These are phyloP conservation scores for Hipparchia semele DNA, from an alignment of 2,888 invertebrate genomes.

Conservation along the genomic window DNA sequence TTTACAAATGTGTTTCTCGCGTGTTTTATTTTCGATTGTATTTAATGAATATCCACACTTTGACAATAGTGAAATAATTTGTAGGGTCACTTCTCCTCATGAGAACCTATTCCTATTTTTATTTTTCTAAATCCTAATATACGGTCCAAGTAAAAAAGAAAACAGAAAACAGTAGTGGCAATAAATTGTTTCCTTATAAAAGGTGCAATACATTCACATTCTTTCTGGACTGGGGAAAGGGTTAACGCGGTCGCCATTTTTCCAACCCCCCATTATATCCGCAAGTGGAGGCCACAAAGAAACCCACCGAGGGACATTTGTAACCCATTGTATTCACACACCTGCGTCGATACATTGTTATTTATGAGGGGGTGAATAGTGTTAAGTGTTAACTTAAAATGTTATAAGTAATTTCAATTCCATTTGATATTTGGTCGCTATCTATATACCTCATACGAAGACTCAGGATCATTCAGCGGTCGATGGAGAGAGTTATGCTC, in stretches of 20 bases:
- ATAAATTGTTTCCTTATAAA: slow-evolving; percentile 3
- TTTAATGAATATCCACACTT: too few species aligned
- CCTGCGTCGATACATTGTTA: slow-evolving; percentile 22
- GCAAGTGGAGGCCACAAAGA: slow-evolving; percentile 16
- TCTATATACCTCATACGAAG: too few species aligned
- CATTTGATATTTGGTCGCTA: not conserved
- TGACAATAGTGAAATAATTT: too few species aligned
- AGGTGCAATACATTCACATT: not conserved
- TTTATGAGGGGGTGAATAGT: slow-evolving; percentile 14
- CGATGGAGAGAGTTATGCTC: too few species aligned
- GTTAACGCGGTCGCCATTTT: slow-evolving; percentile 15
- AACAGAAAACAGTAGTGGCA: not conserved
- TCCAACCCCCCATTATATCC: slow-evolving; percentile 14
- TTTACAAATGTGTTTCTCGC: too few species aligned
- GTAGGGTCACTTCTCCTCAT: too few species aligned
- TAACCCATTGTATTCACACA: slow-evolving; percentile 17
- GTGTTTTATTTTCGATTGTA: too few species aligned
- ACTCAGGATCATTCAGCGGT: not conserved
- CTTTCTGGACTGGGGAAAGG: slow-evolving; percentile 6
- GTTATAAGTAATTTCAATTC: not conserved
- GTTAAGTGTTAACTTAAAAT: slow-evolving; percentile 2
- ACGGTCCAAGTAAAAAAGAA: not conserved
- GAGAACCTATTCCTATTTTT: not conserved
- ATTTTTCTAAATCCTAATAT: not conserved
- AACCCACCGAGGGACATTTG: slow-evolving; percentile 22